Base-by-base conservation (phyloP, 1,140 invertebrate species). In the Drosophila obscura region DNA sequence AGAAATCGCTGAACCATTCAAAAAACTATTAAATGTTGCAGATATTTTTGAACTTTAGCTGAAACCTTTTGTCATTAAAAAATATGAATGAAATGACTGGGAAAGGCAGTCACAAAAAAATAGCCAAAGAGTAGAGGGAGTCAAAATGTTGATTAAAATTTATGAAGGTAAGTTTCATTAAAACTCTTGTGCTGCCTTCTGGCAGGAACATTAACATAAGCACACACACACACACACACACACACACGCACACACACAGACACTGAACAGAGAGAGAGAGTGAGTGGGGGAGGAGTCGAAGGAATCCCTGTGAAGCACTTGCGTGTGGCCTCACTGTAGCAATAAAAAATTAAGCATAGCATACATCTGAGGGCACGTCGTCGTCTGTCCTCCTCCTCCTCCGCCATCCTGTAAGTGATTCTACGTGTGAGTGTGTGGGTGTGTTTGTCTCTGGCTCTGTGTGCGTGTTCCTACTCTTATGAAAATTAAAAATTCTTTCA, bases 401-500 rank as follows among this genome's bases (percentile, higher is more conserved):
- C 11, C 11, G 0, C 4, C 35, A 39, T 39, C 28, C 65, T 59
- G 41, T 56, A 57, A 52, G 28, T 48, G 16, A 28, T 46, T 48
- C 26, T 7, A 26, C 26, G 51, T 46, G 28, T 28, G 13, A 46
- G 26, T 53, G 31, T 58, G 19, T 35, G 35, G 22, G 46, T 46
- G 53, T 43, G 35, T 53, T 13, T 48, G 66, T 4, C 3, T 6
- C 43, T 5, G 31, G 19, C 35, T 31, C 31, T 61, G 55, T 56
- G 43, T 51, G 58, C 19, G 44, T 50, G 62, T 58, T 58, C 46
- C 41, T 48, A 77, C 80, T 82, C 73, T 82, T 82, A 71, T 77
- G 68, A 80, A 82, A 80, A 82, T 82, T 82, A 80, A 80, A 80
- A 82, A 80, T 80, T 82, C 80, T 80, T 65, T 73, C 45, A 69